A percentile compares a stretch with the other conserved stretches of the same genome.
Evolutionary conservation across 1,140 invertebrate species (phyloP).

Genomic region (Heliconius hewitsoni): DNA sequence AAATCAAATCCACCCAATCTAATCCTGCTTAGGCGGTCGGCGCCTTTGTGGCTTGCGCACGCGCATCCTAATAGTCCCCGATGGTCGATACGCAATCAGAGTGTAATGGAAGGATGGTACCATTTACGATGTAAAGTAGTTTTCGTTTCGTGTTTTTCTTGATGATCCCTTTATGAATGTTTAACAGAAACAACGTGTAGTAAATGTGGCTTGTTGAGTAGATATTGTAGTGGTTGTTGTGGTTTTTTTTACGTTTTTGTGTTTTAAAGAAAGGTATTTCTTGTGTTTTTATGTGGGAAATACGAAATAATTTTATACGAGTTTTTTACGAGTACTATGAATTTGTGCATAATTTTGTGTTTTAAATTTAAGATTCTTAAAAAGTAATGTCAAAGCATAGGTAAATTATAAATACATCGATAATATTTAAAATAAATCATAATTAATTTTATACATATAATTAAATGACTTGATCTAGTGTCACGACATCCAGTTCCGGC

Average conservation of each 20-base stretch:
- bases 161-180: slow-evolving; percentile 1
- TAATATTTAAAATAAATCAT: too few relatives aligned
- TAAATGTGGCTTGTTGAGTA: neutral
- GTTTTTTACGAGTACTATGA: too few relatives aligned
- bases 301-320: too few relatives aligned
- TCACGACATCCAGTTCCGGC: too few relatives aligned
- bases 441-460: too few relatives aligned
- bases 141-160: neutral
- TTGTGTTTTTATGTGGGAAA: too few relatives aligned
- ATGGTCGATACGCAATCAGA: slow-evolving; percentile 55
- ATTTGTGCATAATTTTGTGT: too few relatives aligned
- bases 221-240: neutral
- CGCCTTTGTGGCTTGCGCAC: slow-evolving; percentile 57
- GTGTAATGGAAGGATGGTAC: slow-evolving; percentile 46
- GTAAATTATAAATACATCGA: too few relatives aligned
- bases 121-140: slow-evolving; percentile 26
- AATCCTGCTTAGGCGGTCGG: slow-evolving; percentile 51
- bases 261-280: neutral
- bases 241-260: neutral
- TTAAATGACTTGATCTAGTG: too few relatives aligned
- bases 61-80: slow-evolving; percentile 56
- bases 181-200: neutral
- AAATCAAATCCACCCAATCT: slow-evolving; percentile 32
- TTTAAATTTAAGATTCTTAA: too few relatives aligned
- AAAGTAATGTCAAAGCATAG: too few relatives aligned